These are phyloP conservation scores for Andrena camellia DNA, from an alignment of 2,888 invertebrate species.

Conservation along the genomic window DNA sequence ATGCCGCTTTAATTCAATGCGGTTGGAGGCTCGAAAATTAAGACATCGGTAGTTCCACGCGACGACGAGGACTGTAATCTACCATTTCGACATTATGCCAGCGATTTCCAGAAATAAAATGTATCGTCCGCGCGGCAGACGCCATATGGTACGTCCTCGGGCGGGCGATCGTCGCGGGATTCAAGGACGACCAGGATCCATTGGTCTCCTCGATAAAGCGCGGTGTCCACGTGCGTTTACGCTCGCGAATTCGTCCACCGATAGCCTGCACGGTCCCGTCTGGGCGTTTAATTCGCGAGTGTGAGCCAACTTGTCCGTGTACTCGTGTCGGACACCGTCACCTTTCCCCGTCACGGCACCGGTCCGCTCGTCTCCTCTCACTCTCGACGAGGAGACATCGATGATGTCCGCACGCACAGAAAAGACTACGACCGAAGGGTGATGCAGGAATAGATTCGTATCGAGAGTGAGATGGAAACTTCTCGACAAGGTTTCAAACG, in stretches of 20 bases:
- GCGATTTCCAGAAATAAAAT: conserved; percentile 37
- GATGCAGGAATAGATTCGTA: conserved; percentile 51
- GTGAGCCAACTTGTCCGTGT: conserved; percentile 4
- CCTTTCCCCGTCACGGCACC: conserved; percentile 47
- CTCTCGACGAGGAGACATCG: conserved; percentile 52
- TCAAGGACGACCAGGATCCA: conserved; percentile 58
- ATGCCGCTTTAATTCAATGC: too few species aligned
- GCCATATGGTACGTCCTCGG: conserved; percentile 35
- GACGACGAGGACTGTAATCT: too few species aligned
- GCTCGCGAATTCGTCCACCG: conserved; percentile 31
- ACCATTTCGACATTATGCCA: too few species aligned
- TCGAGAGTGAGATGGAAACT: not conserved
- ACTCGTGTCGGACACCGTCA: conserved; percentile 32
- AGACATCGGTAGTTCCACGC: too few species aligned
- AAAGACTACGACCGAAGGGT: conserved; percentile 37
- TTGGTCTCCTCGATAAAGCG: conserved; percentile 24
- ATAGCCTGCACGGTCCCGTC: not conserved
- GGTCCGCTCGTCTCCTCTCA: conserved; percentile 64
- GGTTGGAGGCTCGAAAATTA: not conserved
- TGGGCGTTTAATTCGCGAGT: conserved; percentile 4
- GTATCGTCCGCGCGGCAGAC: conserved; percentile 18
- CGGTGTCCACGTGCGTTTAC: conserved; percentile 41
- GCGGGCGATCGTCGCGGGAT: conserved; percentile 20
- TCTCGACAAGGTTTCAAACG: not conserved
- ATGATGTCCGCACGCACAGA: conserved; percentile 38